Evolutionary conservation across 1,140 invertebrate genomes (phyloP), one percentile per base, ranked within the genome.

Genomic region (Diachasma alloeum): DNA sequence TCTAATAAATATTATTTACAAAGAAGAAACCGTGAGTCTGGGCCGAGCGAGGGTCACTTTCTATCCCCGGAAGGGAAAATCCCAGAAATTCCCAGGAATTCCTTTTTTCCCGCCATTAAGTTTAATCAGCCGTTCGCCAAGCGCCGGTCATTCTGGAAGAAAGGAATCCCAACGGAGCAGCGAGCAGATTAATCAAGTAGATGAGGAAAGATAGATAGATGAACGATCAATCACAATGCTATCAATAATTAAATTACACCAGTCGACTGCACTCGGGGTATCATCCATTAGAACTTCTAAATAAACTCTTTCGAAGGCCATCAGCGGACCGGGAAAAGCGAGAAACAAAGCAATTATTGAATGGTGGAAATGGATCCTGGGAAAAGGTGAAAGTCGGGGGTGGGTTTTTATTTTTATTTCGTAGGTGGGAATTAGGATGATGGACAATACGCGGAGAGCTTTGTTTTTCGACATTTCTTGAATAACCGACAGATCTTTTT

Each of bases 1-100:
- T 86, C 85, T 87, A 87, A 88, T 88, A 88, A 88, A 88, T 83
- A 87, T 85, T 86, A 86, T 88, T 88, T 88, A 87, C 85, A 88
- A 88, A 87, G 87, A 81, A 76, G 10, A 0, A 31, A 66, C 9
- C 31, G 2, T 31, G 31, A 31, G 31, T 31, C 31, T 2, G 6
- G 31, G 31, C 31, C 24, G 31, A 66, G 13, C 24, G 31, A 66
- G 13, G 17, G 0, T 6, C 17, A 59, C 17, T 59, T 19, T 4
- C 6, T 22, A 22, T 22, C 56, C 19, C 24, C 2, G 31, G 6
- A 31, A 31, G 31, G 31, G 6, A 6, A 31, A 31, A 31, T 31
- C 6, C 31, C 31, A 22, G 4, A 11, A 59, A 26, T 22, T 59
- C n/a, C n/a, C n/a, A n/a, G 10, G 15, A 6, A 6, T 11, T 10